Evolutionary conservation across 2,888 invertebrate species (phyloP), one percentile per base, ranked within the genome.

Genomic region (Encarsia formosa): DNA sequence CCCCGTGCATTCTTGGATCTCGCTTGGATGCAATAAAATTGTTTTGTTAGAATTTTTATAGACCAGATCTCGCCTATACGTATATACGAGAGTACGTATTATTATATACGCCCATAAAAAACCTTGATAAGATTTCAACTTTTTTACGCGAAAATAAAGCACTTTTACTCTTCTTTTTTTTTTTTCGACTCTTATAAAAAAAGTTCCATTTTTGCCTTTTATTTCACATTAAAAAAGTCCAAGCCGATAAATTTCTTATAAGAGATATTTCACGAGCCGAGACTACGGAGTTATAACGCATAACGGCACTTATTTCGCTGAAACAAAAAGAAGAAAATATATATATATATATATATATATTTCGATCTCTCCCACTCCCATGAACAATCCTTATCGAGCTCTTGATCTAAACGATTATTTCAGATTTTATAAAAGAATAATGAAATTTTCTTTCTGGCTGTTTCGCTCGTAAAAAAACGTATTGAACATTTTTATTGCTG

Each of bases 1-100:
- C n/a, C n/a, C n/a, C n/a, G n/a, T n/a, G n/a, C n/a, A n/a, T n/a
- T n/a, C n/a, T n/a, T n/a, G n/a, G n/a, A n/a, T n/a, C n/a, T n/a
- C n/a, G 26, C 51, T 38, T 22, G 13, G 42, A 16, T 19, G 52
- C 47, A 52, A 47, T 52, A 52, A 52, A 47, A 47, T 42, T 46
- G 52, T 42, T 52, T 47, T 47, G 52, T 47, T 52, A 42, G 47
- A 42, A 52, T 47, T 52, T 49, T 52, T 52, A 46, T 46, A 41
- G 47, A 18, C 26, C 20, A 47, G 41, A 42, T 47, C 47, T 46
- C 52, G 41, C 24, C 42, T 42, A 52, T 52, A 42, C 42, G 47
- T 41, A 46, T n/a, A n/a, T n/a, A n/a, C 43, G 38, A 52, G 42
- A 35, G 15, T n/a, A n/a, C n/a, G n/a, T n/a, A n/a, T n/a, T n/a